Conservation (phyloP, 2,888 invertebrate genomes). For the Blastobasis lacticolella region DNA sequence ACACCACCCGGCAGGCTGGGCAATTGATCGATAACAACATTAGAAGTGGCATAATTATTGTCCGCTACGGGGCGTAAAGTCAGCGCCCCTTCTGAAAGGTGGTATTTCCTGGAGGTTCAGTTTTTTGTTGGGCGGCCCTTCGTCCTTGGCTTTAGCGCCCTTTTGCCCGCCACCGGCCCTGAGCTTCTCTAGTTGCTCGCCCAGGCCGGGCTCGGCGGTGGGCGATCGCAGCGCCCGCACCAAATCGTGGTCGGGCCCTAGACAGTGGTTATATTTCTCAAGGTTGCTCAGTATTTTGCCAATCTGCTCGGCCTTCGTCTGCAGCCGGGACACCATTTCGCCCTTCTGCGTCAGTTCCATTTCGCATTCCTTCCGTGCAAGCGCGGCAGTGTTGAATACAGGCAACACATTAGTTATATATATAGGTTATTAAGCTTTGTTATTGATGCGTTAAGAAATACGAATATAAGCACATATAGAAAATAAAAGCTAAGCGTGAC, state of each 20-base stretch:
- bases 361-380: slow-evolving; percentile 88
- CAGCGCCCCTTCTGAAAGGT: slow-evolving; percentile 42
- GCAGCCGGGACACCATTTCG: slow-evolving; percentile 94
- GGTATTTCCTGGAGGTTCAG: slow-evolving; percentile 71
- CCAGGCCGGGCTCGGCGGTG: slow-evolving; percentile 49
- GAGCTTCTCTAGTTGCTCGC: slow-evolving; percentile 52
- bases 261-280: slow-evolving; percentile 87
- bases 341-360: slow-evolving; percentile 96
- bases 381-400: slow-evolving; percentile 66
- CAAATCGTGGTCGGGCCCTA: slow-evolving; percentile 75
- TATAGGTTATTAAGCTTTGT: slow-evolving; percentile 10
- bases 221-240: slow-evolving; percentile 67
- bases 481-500: too few species aligned
- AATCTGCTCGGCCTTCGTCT: slow-evolving; percentile 96
- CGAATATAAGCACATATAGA: too few species aligned
- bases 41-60: too few species aligned
- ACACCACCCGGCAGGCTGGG: slow-evolving; percentile 30
- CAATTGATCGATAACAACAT: too few species aligned
- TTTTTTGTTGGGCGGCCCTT: slow-evolving; percentile 73
- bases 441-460: slow-evolving; percentile 2
- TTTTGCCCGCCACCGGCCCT: slow-evolving; percentile 59
- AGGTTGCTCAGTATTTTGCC: slow-evolving; percentile 93
- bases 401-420: slow-evolving; percentile 53
- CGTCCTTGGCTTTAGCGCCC: slow-evolving; percentile 64
- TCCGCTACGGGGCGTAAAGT: slow-evolving; percentile 9